phyloP scores from a whole-genome alignment of 2,888 invertebrate genomes.

The Polyommatus iphigenia region DNA sequence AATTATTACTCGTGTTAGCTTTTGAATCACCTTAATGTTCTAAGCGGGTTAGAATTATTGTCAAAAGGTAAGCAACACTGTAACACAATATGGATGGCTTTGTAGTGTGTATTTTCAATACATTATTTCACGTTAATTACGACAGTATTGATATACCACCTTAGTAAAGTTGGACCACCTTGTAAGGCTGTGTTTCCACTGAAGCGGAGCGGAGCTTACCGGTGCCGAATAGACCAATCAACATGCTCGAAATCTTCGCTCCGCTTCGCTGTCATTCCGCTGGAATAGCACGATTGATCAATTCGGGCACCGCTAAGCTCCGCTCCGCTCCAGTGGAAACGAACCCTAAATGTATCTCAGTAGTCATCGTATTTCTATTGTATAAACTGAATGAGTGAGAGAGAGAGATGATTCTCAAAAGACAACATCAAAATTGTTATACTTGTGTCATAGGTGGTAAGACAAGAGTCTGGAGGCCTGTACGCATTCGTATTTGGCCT shows the following conservation, averaged over 20 bases:
- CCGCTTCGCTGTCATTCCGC: too few relatives aligned
- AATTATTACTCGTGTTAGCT: neutral
- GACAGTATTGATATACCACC: neutral
- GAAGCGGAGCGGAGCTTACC: too few relatives aligned
- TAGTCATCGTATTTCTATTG: neutral
- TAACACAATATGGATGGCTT: neutral
- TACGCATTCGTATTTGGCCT: too few relatives aligned
- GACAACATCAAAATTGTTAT: neutral
- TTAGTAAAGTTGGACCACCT: neutral
- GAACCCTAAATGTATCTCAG: neutral
- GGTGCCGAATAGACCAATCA: too few relatives aligned
- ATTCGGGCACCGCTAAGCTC: too few relatives aligned
- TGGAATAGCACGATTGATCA: too few relatives aligned
- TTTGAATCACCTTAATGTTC: neutral
- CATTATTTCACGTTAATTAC: neutral
- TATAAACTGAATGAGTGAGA: neutral
- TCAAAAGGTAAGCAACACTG: constrained; percentile 13
- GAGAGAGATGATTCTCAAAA: neutral
- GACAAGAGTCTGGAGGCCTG: too few relatives aligned
- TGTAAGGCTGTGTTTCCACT: too few relatives aligned
- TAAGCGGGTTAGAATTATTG: neutral
- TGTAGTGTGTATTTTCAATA: neutral
- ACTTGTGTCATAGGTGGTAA: too few relatives aligned
- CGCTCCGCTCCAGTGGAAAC: too few relatives aligned
- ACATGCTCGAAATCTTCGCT: too few relatives aligned